These are phyloP conservation scores for Corythoichthys intestinalis DNA, from an alignment of 2,113 vertebrate species.

Conservation along the genomic window DNA sequence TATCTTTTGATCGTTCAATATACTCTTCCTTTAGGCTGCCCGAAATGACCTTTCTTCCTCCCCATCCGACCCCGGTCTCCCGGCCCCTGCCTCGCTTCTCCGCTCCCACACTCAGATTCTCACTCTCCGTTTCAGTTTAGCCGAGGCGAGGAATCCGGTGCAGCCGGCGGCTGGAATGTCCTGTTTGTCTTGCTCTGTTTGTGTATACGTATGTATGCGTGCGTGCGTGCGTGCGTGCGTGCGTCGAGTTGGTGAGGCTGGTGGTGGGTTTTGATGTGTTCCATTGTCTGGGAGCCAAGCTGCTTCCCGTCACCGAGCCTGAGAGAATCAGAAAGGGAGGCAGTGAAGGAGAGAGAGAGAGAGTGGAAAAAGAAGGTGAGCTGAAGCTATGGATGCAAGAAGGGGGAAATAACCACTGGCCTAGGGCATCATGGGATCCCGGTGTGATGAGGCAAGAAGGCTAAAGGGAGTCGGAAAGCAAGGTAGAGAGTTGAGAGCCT, in stretches of 20 bases:
- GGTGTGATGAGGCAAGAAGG: slow-evolving; percentile 31
- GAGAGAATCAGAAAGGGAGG: slow-evolving; percentile 33
- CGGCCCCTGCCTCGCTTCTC: slow-evolving; percentile 46
- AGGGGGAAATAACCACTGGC: slow-evolving; percentile 9
- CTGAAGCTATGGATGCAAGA: slow-evolving; percentile 26
- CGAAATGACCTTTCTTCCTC: slow-evolving; percentile 7
- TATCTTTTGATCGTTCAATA: neutral
- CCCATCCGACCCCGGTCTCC: slow-evolving; percentile 17
- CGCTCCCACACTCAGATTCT: slow-evolving; percentile 55
- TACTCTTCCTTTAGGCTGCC: neutral
- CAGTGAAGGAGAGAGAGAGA: neutral
- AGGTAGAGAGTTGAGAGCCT: slow-evolving; percentile 63
- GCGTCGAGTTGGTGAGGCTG: slow-evolving; percentile 66
- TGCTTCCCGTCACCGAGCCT: slow-evolving; percentile 72
- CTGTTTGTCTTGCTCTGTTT: slow-evolving; percentile 77
- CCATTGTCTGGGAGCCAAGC: slow-evolving; percentile 78
- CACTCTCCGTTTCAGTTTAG: slow-evolving; percentile 72
- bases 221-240: slow-evolving; percentile 25
- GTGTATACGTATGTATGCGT: slow-evolving; percentile 36
- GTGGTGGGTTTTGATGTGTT: slow-evolving; percentile 76
- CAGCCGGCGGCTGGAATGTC: slow-evolving; percentile 79
- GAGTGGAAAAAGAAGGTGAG: slow-evolving; percentile 6
- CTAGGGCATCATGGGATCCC: slow-evolving; percentile 35
- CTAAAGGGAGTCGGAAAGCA: slow-evolving; percentile 22
- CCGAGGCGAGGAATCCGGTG: slow-evolving; percentile 73